Evolutionary conservation across 2,888 invertebrate species (phyloP), one percentile per base, ranked within the genome.

Genomic region (Muscina levida): DNA sequence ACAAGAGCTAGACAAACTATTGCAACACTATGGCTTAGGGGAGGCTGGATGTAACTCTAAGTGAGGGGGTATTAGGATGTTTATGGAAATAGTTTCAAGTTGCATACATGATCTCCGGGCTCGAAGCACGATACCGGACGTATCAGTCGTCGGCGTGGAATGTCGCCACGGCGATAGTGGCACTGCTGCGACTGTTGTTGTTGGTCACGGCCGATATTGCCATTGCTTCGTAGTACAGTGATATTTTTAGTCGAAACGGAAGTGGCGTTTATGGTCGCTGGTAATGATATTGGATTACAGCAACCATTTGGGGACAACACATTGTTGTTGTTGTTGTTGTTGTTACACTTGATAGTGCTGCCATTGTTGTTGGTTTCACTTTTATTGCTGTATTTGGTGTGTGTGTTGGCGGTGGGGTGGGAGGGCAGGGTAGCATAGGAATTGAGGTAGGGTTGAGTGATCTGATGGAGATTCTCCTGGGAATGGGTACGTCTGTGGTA

Each of bases 401-500:
- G 79, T 77, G 82, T 81, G 67, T 72, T 78, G 46, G 79, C 81
- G 75, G 84, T 84, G 82, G 84, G 83, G 19, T 83, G 39, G 17
- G 78, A 19, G 39, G 57, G 10, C 10, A 68, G 19, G 17, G 53
- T 67, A 31, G 48, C 48, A 51, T 67, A 67, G 17, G 31, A 31
- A 31, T 17, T 76, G 62, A 46, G 8, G 59, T 53, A 59, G 26
- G 15, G 3, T n/a, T 13, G 13, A 26, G 10, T 15, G 51, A 51
- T 39, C 17, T 17, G 77, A 24, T 62, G 15, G 57, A 72, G 78
- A 59, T 82, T 72, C 42, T 83, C 83, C 72, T 79, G 82, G 46
- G 79, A 78, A 31, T 83, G 81, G 57, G 84, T 85, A 75, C 84
- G 84, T 2, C 82, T 78, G 57, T 85, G 83, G 78, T 86, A 87